These are phyloP conservation scores for Resseliella maxima DNA, from an alignment of 2,888 invertebrate genomes.

Conservation along the genomic window DNA sequence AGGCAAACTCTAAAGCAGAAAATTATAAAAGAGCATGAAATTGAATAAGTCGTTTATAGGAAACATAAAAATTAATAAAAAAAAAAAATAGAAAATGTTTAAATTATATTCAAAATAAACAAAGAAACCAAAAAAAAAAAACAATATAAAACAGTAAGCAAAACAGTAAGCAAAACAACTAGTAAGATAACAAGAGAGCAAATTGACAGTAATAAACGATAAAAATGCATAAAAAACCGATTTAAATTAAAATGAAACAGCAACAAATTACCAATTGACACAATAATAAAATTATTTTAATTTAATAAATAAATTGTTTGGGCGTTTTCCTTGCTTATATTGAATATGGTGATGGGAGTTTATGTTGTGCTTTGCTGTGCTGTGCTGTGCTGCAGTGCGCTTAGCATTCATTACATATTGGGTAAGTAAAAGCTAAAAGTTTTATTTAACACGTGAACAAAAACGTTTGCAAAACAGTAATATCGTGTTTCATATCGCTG, in stretches of 20 bases:
- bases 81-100: constrained; percentile 47
- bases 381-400: not conserved
- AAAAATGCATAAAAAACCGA: constrained; percentile 10
- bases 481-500: constrained; percentile 6
- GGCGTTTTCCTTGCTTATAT: not conserved
- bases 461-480: not conserved
- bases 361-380: no score
- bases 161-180: not conserved
- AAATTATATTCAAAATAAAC: constrained; percentile 25
- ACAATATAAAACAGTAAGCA: not conserved
- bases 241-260: constrained; percentile 24
- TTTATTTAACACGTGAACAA: not conserved
- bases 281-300: constrained; percentile 53
- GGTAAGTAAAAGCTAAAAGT: not conserved
- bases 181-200: not conserved
- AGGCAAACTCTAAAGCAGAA: no score
- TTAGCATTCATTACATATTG: not conserved
- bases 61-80: not conserved
- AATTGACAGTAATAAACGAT: not conserved
- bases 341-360: no score
- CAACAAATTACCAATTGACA: constrained; percentile 53
- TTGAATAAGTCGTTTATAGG: constrained; percentile 40
- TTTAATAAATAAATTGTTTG: constrained; percentile 20
- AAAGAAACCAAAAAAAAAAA: not conserved
- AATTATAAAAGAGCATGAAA: not conserved